Evolutionary conservation across 2,797 vertebrate species (phyloP).

Genomic region (Bradypodion pumilum): DNA sequence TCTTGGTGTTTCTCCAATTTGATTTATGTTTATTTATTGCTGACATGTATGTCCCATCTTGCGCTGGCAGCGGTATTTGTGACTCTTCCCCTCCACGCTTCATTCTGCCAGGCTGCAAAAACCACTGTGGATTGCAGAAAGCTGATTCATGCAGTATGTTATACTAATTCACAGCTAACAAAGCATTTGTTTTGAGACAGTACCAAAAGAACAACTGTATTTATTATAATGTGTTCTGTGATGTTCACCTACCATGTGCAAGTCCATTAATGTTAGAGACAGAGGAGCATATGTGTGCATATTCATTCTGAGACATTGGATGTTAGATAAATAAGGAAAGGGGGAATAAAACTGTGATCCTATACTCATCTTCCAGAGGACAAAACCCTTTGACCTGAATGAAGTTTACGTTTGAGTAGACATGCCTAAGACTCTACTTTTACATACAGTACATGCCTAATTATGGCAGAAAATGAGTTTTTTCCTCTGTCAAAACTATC

Average conservation of each 20-base stretch:
- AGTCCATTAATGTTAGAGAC: not conserved
- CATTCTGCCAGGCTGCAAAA: not conserved
- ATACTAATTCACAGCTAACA: not conserved
- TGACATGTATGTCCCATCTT: too few species aligned
- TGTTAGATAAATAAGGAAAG: too few species aligned
- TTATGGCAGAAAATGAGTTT: not conserved
- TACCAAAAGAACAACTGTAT: not conserved
- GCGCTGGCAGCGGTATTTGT: not conserved
- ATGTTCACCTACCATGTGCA: not conserved
- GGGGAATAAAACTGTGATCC: not conserved
- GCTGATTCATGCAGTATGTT: not conserved
- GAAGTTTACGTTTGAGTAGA: not conserved
- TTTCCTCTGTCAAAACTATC: not conserved
- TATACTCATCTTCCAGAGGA: not conserved
- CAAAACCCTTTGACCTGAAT: not conserved
- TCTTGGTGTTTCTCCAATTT: too few species aligned
- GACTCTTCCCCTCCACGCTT: not conserved
- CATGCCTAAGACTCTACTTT: too few species aligned
- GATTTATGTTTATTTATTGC: too few species aligned
- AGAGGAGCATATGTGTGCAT: not conserved
- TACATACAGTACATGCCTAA: not conserved
- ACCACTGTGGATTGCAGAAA: not conserved
- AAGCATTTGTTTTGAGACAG: not conserved
- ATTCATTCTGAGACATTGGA: not conserved
- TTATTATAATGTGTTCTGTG: not conserved